Evolutionary conservation across 2,113 vertebrate species (phyloP), one percentile per base, ranked within the genome.

Genomic region (Lepisosteus oculatus): DNA sequence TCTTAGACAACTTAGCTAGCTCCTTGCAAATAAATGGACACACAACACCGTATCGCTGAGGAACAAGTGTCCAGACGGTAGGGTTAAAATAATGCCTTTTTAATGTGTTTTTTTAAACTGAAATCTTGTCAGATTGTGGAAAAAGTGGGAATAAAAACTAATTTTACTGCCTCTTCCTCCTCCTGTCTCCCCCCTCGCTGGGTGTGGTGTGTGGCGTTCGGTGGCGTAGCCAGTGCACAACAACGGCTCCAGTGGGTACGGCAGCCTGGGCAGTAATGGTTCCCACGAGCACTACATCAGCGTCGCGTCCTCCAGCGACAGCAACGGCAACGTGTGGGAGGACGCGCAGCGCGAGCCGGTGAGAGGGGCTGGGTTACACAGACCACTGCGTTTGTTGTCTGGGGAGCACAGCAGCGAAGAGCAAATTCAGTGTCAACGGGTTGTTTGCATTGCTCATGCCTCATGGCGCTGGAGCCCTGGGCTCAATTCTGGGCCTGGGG

Each of bases 281-380:
- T 97, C 94, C 0, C 95, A 91, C 0, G 95, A 95, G 73, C 94
- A 91, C 67, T 93, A 92, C 65, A 84, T 93, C 80, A 94, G 94
- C 51, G 74, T 91, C 7, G 82, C 90, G 0, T 95, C 95, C 4
- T 97, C 94, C 3, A 95, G 95, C 15, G 95, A 96, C 81, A 93
- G 93, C 78, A 91, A 91, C 4, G 89, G 90, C 1, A 91, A 91
- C 75, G 64, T 88, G 55, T 92, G 88, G 89, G 90, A 91, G 74
- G 90, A 92, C 62, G 79, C 87, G 0, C 85, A 87, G 68, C 74
- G 83, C 13, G 86, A 91, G 54, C 82, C 85, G 70, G 91, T 91
- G 73, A 86, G 86, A 77, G 63, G 8, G 5, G 1, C 3, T n/a
- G 43, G 45, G 15, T 12, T 11, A n/a, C 47, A 0, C 47, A 51